phyloP scores from a whole-genome alignment of 2,797 vertebrate genomes.

The Xenentodon cancila region DNA sequence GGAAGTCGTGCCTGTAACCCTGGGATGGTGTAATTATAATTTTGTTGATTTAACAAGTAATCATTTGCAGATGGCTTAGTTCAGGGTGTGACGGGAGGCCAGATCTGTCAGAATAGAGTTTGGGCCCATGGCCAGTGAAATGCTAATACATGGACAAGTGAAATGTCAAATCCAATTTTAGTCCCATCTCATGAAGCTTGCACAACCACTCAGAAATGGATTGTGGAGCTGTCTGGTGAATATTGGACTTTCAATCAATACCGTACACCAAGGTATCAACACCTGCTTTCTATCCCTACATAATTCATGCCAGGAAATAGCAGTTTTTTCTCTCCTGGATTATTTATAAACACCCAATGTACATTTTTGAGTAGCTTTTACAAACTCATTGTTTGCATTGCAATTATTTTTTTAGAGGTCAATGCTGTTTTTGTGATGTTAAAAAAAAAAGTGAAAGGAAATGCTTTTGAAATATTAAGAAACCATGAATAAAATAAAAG shows the following conservation, averaged over 20 bases:
- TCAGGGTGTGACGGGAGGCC: conserved; percentile 15
- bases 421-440: not conserved
- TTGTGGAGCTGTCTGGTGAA: conserved; percentile 44
- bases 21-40: conserved; percentile 30
- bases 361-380: not conserved
- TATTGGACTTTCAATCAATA: conserved; percentile 54
- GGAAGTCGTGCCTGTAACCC: conserved; percentile 20
- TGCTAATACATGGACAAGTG: conserved; percentile 33
- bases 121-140: conserved; percentile 28
- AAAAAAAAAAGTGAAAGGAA: not conserved
- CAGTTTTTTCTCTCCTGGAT: conserved; percentile 27
- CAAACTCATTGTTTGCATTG: not conserved
- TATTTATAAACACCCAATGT: conserved; percentile 31
- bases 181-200: conserved; percentile 42
- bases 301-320: conserved; percentile 29
- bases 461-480: not conserved
- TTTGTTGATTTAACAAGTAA: conserved; percentile 45
- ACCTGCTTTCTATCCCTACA: conserved; percentile 35
- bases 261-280: conserved; percentile 30
- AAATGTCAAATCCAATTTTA: conserved; percentile 64
- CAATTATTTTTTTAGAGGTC: not conserved
- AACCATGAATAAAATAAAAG: not conserved
- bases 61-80: conserved; percentile 45
- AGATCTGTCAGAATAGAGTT: conserved; percentile 30
- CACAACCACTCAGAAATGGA: conserved; percentile 43